These are phyloP conservation scores for Corythornis cristatus DNA, from an alignment of 2,113 vertebrate genomes.

Conservation along the genomic window DNA sequence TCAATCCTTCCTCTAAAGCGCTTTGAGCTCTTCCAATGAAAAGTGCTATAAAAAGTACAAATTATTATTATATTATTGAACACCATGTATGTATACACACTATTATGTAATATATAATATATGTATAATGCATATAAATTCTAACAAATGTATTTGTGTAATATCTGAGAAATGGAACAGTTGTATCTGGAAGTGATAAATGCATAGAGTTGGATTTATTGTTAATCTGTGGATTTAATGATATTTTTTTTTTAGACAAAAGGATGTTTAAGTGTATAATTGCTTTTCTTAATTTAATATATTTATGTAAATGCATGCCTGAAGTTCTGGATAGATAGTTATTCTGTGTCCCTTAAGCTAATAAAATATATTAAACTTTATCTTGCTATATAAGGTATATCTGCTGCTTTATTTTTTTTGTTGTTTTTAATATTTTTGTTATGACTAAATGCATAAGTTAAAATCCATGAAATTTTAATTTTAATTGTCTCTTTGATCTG, in stretches of 20 bases:
- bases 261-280: conserved; percentile 82
- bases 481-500: conserved; percentile 22
- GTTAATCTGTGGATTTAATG: conserved; percentile 83
- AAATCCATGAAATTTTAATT: conserved; percentile 29
- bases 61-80: conserved; percentile 73
- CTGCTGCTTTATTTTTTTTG: conserved; percentile 58
- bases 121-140: conserved; percentile 86
- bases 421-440: conserved; percentile 33
- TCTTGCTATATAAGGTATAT: conserved; percentile 66
- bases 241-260: conserved; percentile 79
- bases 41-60: conserved; percentile 66
- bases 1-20: conserved; percentile 15
- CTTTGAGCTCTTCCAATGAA: conserved; percentile 60
- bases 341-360: conserved; percentile 80
- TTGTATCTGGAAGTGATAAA: conserved; percentile 80
- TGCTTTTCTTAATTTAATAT: conserved; percentile 82
- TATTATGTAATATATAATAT: conserved; percentile 86
- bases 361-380: conserved; percentile 82
- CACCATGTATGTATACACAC: conserved; percentile 82
- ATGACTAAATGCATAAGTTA: conserved; percentile 35
- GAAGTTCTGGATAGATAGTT: conserved; percentile 80
- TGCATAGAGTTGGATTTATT: conserved; percentile 82
- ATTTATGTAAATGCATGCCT: conserved; percentile 85
- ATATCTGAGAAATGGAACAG: conserved; percentile 81
- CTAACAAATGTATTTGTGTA: conserved; percentile 83